Percentiles rank a stretch among this genome's conserved stretches.
Evolutionary conservation across 2,113 vertebrate genomes (phyloP).

Genomic region (Connochaetes taurinus): DNA sequence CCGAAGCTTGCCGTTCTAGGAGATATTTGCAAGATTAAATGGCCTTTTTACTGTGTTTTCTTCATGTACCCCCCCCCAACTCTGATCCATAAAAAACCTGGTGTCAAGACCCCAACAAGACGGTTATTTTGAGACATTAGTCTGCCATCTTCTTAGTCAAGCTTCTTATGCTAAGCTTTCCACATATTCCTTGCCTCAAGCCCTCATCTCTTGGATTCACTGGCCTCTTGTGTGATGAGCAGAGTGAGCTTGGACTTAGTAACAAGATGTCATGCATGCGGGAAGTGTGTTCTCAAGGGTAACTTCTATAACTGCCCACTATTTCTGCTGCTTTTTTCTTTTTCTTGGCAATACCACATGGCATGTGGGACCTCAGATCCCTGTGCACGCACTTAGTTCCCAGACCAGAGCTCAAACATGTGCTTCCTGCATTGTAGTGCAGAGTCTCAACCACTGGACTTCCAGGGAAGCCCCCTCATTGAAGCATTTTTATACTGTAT

Average conservation of each 20-base stretch:
- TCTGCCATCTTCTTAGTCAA: not conserved
- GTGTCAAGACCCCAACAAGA: not conserved
- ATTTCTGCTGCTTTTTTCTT: not conserved
- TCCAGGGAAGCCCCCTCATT: not conserved
- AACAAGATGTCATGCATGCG: not conserved
- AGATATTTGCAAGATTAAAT: not conserved
- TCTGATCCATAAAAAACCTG: not conserved
- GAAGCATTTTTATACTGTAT: fast-evolving
- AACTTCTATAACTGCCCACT: not conserved
- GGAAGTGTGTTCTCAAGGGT: not conserved
- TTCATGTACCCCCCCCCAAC: not conserved
- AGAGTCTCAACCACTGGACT: not conserved
- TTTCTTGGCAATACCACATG: not conserved
- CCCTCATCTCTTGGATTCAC: not conserved
- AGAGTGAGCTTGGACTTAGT: not conserved
- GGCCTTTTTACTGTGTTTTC: not conserved
- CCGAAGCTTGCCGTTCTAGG: not conserved
- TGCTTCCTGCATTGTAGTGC: not conserved
- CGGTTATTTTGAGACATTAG: not conserved
- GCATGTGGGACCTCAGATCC: not conserved
- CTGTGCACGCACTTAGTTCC: not conserved
- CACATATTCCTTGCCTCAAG: not conserved
- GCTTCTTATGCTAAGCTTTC: not conserved
- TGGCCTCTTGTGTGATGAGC: not conserved
- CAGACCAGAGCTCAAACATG: not conserved